Percentiles rank a stretch among this genome's conserved stretches.
Conservation (phyloP, 1,140 invertebrate genomes). For the honey bee (Apis mellifera) region DNA sequence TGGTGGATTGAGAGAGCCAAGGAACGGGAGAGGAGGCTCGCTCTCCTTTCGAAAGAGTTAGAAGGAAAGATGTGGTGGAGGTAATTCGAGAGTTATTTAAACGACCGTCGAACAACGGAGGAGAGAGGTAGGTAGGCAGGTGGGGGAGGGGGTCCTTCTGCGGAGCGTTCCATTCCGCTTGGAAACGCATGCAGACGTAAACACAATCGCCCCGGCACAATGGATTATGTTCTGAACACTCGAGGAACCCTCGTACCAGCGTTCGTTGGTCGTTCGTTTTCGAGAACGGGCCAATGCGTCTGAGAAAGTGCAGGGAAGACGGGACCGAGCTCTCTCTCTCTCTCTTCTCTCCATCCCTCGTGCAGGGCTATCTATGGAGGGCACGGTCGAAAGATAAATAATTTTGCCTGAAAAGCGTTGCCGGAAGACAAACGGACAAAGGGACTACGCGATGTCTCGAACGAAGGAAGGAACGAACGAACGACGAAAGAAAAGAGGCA, state of each 20-base stretch:
- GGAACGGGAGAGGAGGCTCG: conserved; percentile 10
- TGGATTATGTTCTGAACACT: conserved; percentile 62
- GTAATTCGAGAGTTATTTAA: conserved; percentile 76
- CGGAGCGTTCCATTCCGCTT: conserved; percentile 55
- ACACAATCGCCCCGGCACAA: conserved; percentile 69
- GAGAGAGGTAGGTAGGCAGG: not conserved
- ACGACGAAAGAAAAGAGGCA: conserved; percentile 11
- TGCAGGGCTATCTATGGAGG: conserved; percentile 21
- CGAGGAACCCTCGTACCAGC: conserved; percentile 52
- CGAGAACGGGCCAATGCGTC: conserved; percentile 39
- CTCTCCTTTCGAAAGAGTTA: conserved; percentile 30
- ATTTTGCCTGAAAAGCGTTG: conserved; percentile 30
- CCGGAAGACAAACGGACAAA: conserved; percentile 29
- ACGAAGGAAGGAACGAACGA: not conserved
- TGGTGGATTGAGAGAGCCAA: conserved; percentile 13
- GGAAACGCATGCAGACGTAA: conserved; percentile 65
- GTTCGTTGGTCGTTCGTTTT: no score
- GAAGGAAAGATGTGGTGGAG: conserved; percentile 33
- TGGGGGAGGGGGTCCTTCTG: not conserved
- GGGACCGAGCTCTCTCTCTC: not conserved
- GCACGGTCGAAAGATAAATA: conserved; percentile 47
- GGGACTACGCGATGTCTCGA: conserved; percentile 3
- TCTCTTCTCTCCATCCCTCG: not conserved
- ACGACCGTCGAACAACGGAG: conserved; percentile 28
- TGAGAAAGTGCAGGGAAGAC: conserved; percentile 33